Conservation (phyloP, 2,797 vertebrate species). For the Bradypodion pumilum region DNA sequence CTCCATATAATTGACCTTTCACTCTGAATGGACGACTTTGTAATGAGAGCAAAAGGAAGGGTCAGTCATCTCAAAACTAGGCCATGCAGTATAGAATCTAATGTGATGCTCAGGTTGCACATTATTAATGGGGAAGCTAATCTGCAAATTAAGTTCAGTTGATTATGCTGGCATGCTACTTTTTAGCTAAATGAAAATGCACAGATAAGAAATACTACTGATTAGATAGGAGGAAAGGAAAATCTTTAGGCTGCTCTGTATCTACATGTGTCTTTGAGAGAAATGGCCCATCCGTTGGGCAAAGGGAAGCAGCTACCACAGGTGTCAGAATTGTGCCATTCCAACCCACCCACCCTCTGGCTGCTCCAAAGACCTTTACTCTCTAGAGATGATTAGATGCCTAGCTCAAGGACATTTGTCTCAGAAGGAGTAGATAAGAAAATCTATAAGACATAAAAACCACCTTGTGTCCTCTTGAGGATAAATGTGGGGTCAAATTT, state of each 20-base stretch:
- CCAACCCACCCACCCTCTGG: background rate
- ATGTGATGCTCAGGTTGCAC: slow-evolving; percentile 25
- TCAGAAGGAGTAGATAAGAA: too few relatives aligned
- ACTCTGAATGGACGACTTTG: background rate
- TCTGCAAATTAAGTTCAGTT: slow-evolving; percentile 49
- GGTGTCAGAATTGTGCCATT: background rate
- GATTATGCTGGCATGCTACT: slow-evolving; percentile 44
- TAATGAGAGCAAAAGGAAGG: slow-evolving; percentile 31
- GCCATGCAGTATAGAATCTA: slow-evolving; percentile 54
- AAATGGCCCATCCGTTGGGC: too few relatives aligned
- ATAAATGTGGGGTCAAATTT: too few relatives aligned
- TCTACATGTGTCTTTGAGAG: too few relatives aligned
- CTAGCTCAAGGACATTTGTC: too few relatives aligned
- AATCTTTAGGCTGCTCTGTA: background rate
- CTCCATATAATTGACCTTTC: slow-evolving; percentile 26
- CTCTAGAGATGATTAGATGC: too few relatives aligned
- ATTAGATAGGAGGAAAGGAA: slow-evolving; percentile 22
- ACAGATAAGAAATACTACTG: slow-evolving; percentile 23
- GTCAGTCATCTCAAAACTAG: slow-evolving; percentile 40
- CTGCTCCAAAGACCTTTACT: background rate
- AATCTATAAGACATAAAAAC: too few relatives aligned
- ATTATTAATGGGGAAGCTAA: slow-evolving; percentile 41
- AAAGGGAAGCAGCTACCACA: background rate
- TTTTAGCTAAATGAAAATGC: slow-evolving; percentile 31
- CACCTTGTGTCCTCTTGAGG: too few relatives aligned